These are phyloP conservation scores for Cuniculus paca DNA, from an alignment of 2,797 vertebrate genomes.

Conservation along the genomic window DNA sequence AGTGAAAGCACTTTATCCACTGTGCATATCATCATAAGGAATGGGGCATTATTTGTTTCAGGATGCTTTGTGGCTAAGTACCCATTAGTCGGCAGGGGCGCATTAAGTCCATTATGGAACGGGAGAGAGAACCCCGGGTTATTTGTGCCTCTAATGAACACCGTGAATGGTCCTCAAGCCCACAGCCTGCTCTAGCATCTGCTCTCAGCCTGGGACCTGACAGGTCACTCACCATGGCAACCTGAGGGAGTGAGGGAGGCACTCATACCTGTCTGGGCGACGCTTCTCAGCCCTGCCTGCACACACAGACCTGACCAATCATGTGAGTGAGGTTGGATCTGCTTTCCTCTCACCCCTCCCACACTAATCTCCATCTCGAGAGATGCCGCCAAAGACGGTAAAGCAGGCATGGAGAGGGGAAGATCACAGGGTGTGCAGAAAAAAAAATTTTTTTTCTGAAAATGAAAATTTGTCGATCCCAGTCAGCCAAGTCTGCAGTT, in stretches of 20 bases:
- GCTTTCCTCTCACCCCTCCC: neutral
- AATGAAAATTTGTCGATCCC: neutral
- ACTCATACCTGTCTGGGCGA: neutral
- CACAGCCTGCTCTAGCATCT: slow-evolving; percentile 22
- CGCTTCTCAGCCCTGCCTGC: neutral
- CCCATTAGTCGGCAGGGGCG: neutral
- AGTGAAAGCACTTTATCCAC: neutral
- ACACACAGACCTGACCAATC: neutral
- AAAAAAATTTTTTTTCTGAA: neutral
- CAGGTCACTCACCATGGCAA: neutral
- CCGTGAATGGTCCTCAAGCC: slow-evolving; percentile 39
- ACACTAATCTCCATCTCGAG: neutral
- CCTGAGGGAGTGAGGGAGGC: neutral
- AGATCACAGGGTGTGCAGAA: neutral
- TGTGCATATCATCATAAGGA: neutral
- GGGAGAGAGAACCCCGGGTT: neutral
- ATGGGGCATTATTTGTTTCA: neutral
- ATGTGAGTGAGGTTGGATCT: neutral
- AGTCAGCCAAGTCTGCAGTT: neutral
- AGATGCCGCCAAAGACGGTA: neutral
- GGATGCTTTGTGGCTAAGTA: slow-evolving; percentile 38
- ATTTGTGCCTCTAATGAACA: slow-evolving; percentile 57
- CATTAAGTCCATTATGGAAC: slow-evolving; percentile 56
- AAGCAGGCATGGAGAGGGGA: neutral
- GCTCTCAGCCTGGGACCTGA: slow-evolving; percentile 16